phyloP scores from a whole-genome alignment of 2,113 vertebrate species.

The Calcarius ornatus region DNA sequence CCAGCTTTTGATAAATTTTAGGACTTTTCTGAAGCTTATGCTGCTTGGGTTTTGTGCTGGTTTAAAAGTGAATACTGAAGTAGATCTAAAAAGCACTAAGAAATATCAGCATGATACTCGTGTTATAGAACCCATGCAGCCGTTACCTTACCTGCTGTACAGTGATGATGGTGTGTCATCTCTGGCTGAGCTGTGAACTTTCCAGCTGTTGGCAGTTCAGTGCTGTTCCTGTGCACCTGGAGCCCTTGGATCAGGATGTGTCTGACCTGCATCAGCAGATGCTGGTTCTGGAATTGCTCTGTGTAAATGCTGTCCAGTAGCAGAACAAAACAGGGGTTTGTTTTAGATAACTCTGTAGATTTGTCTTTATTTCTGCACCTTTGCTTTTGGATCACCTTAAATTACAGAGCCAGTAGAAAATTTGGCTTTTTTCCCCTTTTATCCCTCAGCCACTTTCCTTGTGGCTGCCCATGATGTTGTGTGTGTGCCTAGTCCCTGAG shows the following conservation, averaged over 20 bases:
- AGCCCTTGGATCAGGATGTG: neutral
- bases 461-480: fast-evolving
- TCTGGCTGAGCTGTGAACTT: neutral
- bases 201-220: neutral
- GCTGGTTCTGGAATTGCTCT: neutral
- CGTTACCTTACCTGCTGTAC: fast-evolving
- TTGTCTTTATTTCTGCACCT: neutral
- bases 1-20: neutral
- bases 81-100: neutral
- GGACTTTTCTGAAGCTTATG: neutral
- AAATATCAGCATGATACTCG: fast-evolving
- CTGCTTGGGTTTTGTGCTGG: neutral
- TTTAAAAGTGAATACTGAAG: neutral
- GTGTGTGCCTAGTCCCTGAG: fast-evolving
- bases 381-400: neutral
- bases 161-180: neutral
- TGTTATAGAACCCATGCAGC: fast-evolving
- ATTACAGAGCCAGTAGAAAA: neutral
- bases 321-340: neutral
- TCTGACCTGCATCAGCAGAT: neutral
- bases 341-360: neutral
- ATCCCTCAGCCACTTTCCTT: neutral
- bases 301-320: neutral
- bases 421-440: neutral
- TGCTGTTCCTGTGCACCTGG: fast-evolving